Base-by-base conservation (phyloP, 30 jellyfish, hydroid and myxozoan genomes). In the Hydractinia symbiolongicarpus region DNA sequence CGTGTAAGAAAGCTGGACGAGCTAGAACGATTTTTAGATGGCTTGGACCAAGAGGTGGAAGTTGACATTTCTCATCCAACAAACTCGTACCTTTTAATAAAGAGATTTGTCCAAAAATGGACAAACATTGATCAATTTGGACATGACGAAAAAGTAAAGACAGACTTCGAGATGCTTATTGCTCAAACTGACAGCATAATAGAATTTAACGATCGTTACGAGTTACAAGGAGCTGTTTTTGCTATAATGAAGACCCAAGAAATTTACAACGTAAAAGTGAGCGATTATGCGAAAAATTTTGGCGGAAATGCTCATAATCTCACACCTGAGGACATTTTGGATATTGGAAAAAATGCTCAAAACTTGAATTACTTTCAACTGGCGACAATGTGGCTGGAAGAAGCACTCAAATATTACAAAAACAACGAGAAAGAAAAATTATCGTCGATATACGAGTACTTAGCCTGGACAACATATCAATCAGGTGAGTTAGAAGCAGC, bases 91-190 rank as follows among this genome's bases (percentile, higher is more conserved):
- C 40, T 20, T 6, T 15, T 71, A 15, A 30, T 71, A 19, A 71
- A 71, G 4, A 49, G 80, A 20, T 71, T 71, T 71, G 40, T 71
- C 56, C 56, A 30, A 50, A 30, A 71, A 55, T 71, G 80, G 80
- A 49, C 30, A 71, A 50, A 71, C 60, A 19, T 71, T 30, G 80
- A 5, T 20, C 9, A 15, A 58, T 20, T 71, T 20, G 16, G 44
- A 5, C 40, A 15, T 30, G 9, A 55, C n/a, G 54, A 71, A 20
- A 50, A 71, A n/a, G n/a, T 4, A 20, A 20, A 20, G 9, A 30
- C 17, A 20, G 60, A 71, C 9, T 4, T 71, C 8, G 67, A 71
- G 4, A 58, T 8, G 9, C 40, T 71, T 30, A 20, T 50, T 20
- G 17, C 56, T n/a, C 40, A 8, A 8, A 30, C 30, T 30, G 15